These are phyloP conservation scores for Thomomys bottae DNA, from an alignment of 2,113 vertebrate genomes.

Conservation along the genomic window DNA sequence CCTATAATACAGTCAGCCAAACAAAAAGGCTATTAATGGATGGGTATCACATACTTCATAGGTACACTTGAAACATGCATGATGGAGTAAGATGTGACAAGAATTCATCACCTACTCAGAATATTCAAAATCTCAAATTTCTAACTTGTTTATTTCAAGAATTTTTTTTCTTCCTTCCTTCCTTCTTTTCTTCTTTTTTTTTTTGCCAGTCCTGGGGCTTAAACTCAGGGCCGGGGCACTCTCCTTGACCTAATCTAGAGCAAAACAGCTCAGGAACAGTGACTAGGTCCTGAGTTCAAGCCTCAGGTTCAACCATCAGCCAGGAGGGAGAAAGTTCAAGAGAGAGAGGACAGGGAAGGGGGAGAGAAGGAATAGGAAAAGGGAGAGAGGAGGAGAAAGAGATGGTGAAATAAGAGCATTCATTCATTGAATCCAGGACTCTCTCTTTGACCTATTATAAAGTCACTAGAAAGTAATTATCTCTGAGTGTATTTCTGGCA, in stretches of 20 bases:
- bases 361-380: too few species aligned
- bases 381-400: too few species aligned
- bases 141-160: background rate
- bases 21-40: background rate
- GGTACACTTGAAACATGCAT: background rate
- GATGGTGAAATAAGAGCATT: conserved; percentile 25
- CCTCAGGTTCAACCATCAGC: too few species aligned
- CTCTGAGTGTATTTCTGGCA: conserved; percentile 29
- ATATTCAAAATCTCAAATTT: background rate
- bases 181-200: too few species aligned
- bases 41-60: background rate
- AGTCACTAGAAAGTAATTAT: conserved; percentile 35
- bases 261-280: too few species aligned
- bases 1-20: background rate
- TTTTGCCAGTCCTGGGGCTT: too few species aligned
- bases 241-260: too few species aligned
- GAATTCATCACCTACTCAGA: background rate
- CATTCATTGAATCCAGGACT: background rate
- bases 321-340: too few species aligned
- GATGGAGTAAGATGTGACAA: background rate
- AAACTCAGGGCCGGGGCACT: too few species aligned
- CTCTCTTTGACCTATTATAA: background rate
- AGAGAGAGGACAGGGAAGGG: too few species aligned
- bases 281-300: too few species aligned
- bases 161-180: too few species aligned